Evolutionary conservation across 2,888 invertebrate species (phyloP).

Genomic region (Pardosa pseudoannulata): DNA sequence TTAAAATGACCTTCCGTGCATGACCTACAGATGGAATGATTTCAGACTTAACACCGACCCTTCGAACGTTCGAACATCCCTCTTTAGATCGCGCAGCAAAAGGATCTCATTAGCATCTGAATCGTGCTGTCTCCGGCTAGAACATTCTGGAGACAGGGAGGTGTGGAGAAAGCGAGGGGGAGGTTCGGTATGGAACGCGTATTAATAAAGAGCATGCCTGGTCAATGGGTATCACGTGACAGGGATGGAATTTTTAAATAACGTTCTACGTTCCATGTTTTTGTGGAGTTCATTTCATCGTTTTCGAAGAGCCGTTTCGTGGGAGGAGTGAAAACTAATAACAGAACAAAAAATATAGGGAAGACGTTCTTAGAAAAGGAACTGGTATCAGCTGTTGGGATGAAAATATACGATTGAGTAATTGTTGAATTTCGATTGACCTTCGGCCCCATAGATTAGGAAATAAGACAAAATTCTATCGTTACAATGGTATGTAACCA

Average conservation of each 20-base stretch:
- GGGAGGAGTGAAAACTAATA: slow-evolving; percentile 9
- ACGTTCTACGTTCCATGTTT: slow-evolving; percentile 28
- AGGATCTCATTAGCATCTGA: slow-evolving; percentile 61
- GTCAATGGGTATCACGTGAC: slow-evolving; percentile 66
- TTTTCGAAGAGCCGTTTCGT: background rate
- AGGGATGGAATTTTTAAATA: slow-evolving; percentile 68
- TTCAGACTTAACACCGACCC: background rate
- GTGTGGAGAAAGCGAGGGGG: background rate
- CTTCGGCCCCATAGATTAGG: too few relatives aligned
- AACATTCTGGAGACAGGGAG: slow-evolving; percentile 4
- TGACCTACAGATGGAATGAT: slow-evolving; percentile 7
- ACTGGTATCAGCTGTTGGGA: background rate
- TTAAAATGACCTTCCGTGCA: background rate
- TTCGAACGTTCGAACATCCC: background rate
- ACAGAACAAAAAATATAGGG: background rate
- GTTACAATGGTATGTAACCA: too few relatives aligned
- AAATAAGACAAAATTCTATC: too few relatives aligned
- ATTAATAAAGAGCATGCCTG: slow-evolving; percentile 58
- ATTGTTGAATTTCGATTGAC: background rate
- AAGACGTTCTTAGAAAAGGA: background rate
- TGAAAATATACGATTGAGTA: background rate
- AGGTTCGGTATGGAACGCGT: slow-evolving; percentile 6
- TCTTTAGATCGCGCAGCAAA: background rate
- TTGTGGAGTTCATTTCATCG: slow-evolving; percentile 1
- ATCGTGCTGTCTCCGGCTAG: slow-evolving; percentile 30